Evolutionary conservation across 2,888 invertebrate genomes (phyloP).

Genomic region (Oscheius onirici): DNA sequence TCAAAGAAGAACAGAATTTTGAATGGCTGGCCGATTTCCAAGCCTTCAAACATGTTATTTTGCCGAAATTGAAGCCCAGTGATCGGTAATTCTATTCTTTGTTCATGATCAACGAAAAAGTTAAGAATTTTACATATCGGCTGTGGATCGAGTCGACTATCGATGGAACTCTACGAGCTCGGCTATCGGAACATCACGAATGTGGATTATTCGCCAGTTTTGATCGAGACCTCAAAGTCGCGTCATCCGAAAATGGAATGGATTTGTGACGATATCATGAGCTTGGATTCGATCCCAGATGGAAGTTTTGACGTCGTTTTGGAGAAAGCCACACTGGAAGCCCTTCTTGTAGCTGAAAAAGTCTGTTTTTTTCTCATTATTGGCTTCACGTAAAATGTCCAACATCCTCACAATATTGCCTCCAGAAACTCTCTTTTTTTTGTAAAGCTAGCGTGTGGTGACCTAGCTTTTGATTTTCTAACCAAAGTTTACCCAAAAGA

Average conservation of each 20-base stretch:
- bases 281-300: slow-evolving; percentile 63
- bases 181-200: slow-evolving; percentile 73
- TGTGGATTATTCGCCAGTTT: slow-evolving; percentile 73
- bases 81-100: slow-evolving; percentile 40
- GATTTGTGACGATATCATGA: slow-evolving; percentile 73
- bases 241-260: slow-evolving; percentile 72
- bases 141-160: slow-evolving; percentile 74
- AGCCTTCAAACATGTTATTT: slow-evolving; percentile 46
- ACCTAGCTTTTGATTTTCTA: too few relatives aligned
- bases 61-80: slow-evolving; percentile 37
- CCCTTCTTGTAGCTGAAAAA: slow-evolving; percentile 72
- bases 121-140: slow-evolving; percentile 71
- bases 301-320: slow-evolving; percentile 73
- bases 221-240: slow-evolving; percentile 36
- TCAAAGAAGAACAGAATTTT: slow-evolving; percentile 54
- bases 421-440: too few relatives aligned
- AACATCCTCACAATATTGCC: too few relatives aligned
- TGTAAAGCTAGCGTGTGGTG: too few relatives aligned
- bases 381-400: too few relatives aligned
- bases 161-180: slow-evolving; percentile 72
- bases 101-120: neutral
- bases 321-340: slow-evolving; percentile 75
- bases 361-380: slow-evolving; percentile 35
- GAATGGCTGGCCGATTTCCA: slow-evolving; percentile 61
- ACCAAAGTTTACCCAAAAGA: too few relatives aligned